Evolutionary conservation across 1,140 invertebrate species (phyloP).

Genomic region (Pseudomyrmex cubaensis): DNA sequence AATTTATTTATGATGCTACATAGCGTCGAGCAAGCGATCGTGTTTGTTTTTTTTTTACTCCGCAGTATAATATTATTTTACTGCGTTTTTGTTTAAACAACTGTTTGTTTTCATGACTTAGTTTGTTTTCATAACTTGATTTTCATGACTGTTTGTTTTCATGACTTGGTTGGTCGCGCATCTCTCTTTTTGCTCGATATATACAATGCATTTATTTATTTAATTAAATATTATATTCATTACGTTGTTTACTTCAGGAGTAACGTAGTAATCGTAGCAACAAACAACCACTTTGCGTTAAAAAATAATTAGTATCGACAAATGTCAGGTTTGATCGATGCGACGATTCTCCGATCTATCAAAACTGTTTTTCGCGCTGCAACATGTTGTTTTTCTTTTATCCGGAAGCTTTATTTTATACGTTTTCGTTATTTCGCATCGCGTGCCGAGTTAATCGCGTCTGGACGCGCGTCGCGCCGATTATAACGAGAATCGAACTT

Average conservation of each 20-base stretch:
- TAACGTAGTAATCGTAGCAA: background rate
- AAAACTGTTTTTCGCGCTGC: background rate
- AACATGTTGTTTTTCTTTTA: background rate
- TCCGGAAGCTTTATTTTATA: slow-evolving; percentile 16
- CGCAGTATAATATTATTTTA: no score
- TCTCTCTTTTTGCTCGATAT: background rate
- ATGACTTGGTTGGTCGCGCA: background rate
- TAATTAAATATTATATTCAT: no score
- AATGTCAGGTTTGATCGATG: background rate
- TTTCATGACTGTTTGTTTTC: background rate
- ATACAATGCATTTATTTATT: background rate
- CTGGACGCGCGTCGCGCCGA: background rate
- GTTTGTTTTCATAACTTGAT: slow-evolving; percentile 6
- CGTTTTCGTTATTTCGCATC: slow-evolving; percentile 18
- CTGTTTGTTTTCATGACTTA: background rate
- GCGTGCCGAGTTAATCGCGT: background rate
- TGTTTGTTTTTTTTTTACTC: background rate
- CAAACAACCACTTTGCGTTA: slow-evolving; percentile 7
- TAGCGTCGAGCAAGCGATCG: background rate
- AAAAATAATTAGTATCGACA: slow-evolving; percentile 25
- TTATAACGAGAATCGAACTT: slow-evolving; percentile 53
- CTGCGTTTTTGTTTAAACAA: background rate
- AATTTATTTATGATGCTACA: background rate
- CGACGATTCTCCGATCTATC: background rate
- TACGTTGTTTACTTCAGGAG: no score